Conservation (phyloP, 2,113 vertebrate species). For the Pteruthius melanotis region DNA sequence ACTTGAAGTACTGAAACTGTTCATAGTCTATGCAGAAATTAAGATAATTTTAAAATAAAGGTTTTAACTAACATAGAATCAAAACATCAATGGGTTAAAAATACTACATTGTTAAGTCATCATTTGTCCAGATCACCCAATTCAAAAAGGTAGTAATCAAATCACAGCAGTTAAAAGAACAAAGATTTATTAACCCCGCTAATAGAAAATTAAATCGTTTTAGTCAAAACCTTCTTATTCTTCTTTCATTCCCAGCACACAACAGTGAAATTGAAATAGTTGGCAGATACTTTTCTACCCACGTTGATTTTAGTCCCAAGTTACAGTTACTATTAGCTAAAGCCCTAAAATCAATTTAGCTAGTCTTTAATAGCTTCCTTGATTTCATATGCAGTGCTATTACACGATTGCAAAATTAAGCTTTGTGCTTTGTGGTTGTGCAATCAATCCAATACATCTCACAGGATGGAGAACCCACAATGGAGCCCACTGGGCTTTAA, state of each 20-base stretch:
- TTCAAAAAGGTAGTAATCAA: neutral
- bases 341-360: neutral
- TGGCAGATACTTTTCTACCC: neutral
- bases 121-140: neutral
- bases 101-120: neutral
- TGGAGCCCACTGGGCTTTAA: neutral
- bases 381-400: neutral
- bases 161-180: neutral
- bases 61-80: neutral
- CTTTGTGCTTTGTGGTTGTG: neutral
- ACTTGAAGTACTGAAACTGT: neutral
- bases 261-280: neutral
- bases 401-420: neutral
- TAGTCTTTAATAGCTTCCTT: neutral
- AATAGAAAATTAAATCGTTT: neutral
- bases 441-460: accelerated
- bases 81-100: neutral
- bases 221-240: neutral
- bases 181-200: neutral
- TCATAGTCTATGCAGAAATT: neutral
- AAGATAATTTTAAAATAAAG: neutral
- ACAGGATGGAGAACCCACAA: neutral
- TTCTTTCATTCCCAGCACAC: neutral
- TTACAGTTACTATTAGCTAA: neutral
- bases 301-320: neutral